phyloP scores from a whole-genome alignment of 2,888 invertebrate genomes.

The Platynereis dumerilii region DNA sequence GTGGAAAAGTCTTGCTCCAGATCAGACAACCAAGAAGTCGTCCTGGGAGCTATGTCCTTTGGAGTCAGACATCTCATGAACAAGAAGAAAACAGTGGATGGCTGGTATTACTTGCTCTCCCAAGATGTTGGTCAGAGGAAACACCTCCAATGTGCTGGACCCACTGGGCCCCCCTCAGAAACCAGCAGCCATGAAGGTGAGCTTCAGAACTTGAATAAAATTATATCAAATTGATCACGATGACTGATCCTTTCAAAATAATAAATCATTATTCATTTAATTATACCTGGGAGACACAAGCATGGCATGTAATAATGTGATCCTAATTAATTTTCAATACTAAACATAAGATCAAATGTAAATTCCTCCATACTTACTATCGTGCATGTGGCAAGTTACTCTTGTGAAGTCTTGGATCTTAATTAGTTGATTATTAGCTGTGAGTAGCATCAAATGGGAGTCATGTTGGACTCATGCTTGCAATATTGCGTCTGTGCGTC shows the following conservation, averaged over 20 bases:
- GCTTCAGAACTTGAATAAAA: too few species aligned
- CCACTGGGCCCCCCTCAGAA: not conserved
- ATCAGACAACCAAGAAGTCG: not conserved
- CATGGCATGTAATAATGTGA: too few species aligned
- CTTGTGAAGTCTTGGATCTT: too few species aligned
- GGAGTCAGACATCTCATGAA: conserved; percentile 12
- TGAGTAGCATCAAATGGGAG: too few species aligned
- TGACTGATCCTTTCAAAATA: not conserved
- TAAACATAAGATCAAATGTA: too few species aligned
- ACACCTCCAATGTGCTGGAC: conserved; percentile 11
- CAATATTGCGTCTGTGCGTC: too few species aligned
- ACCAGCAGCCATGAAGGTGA: not conserved
- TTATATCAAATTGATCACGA: not conserved
- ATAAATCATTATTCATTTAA: not conserved
- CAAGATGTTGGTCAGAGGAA: conserved; percentile 13
- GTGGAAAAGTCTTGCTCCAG: too few species aligned
- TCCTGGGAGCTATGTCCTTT: conserved; percentile 23
- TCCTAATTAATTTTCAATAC: too few species aligned
- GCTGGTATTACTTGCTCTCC: conserved; percentile 23
- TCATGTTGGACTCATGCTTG: too few species aligned
- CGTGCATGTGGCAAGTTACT: too few species aligned
- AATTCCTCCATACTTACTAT: too few species aligned
- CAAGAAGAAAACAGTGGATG: conserved; percentile 7
- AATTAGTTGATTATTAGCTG: too few species aligned
- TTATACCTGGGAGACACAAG: not conserved